Conservation (phyloP, 2,888 invertebrate genomes). For the Lysandra bellargus region DNA sequence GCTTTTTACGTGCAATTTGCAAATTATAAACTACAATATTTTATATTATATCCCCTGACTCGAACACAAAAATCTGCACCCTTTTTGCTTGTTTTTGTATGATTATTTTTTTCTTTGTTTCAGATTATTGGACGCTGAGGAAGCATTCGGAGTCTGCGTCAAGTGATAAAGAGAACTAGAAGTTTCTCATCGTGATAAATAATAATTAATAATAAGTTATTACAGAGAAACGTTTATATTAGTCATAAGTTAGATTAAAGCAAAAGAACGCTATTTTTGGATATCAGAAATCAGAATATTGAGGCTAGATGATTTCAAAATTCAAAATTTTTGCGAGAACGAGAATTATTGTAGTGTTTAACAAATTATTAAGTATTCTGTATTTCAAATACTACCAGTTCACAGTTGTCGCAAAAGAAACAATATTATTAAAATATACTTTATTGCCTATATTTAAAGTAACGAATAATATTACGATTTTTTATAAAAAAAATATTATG, state of each 20-base stretch:
- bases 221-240: conserved; percentile 48
- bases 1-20: no score
- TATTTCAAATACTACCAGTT: no score
- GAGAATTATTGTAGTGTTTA: neutral
- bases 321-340: neutral
- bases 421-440: no score
- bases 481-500: no score
- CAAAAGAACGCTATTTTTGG: conserved; percentile 31
- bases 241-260: conserved; percentile 43
- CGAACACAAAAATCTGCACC: no score
- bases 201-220: conserved; percentile 45
- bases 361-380: no score
- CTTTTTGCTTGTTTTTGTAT: neutral
- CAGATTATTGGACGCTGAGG: conserved; percentile 79
- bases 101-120: conserved; percentile 51
- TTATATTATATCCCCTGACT: no score
- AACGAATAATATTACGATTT: no score
- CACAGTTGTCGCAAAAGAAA: no score
- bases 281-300: neutral
- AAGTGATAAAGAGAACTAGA: conserved; percentile 74
- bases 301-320: conserved; percentile 12
- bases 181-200: conserved; percentile 40
- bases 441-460: no score
- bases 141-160: conserved; percentile 68
- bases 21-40: no score